These are phyloP conservation scores for Aricia artaxerxes DNA, from an alignment of 2,888 invertebrate genomes.

Conservation along the genomic window DNA sequence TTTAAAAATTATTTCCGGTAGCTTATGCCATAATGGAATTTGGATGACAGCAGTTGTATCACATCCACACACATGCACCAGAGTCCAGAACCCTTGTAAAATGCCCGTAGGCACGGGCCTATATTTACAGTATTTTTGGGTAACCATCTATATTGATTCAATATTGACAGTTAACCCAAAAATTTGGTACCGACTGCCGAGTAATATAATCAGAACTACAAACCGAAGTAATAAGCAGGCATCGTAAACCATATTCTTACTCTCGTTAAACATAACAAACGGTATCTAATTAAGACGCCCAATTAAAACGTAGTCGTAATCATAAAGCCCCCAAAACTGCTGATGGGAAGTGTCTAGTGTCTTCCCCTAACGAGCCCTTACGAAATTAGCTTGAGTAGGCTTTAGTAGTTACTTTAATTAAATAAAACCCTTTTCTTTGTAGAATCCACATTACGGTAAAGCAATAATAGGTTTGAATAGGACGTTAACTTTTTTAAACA, in stretches of 20 bases:
- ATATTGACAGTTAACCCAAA: background rate
- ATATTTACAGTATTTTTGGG: too few relatives aligned
- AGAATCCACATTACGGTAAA: background rate
- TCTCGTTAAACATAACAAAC: slow-evolving; percentile 13
- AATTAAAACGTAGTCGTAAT: slow-evolving; percentile 20
- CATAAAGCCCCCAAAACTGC: slow-evolving; percentile 13
- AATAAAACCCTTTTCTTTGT: background rate
- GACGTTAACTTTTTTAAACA: too few relatives aligned
- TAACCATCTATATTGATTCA: too few relatives aligned
- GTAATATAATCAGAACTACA: background rate
- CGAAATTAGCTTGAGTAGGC: background rate
- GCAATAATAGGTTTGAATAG: background rate
- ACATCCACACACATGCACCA: too few relatives aligned
- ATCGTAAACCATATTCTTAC: background rate
- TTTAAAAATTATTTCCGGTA: too few relatives aligned
- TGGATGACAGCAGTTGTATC: too few relatives aligned
- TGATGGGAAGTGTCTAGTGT: slow-evolving; percentile 1
- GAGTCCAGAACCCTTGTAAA: too few relatives aligned
- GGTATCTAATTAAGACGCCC: slow-evolving; percentile 17
- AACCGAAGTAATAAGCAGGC: background rate
- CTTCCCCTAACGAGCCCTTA: background rate
- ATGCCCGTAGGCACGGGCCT: too few relatives aligned
- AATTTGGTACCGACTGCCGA: background rate
- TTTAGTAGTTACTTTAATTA: background rate
- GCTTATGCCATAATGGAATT: too few relatives aligned